Evolutionary conservation across 2,888 invertebrate genomes (phyloP).

Genomic region (Sphaerophoria rueppellii): DNA sequence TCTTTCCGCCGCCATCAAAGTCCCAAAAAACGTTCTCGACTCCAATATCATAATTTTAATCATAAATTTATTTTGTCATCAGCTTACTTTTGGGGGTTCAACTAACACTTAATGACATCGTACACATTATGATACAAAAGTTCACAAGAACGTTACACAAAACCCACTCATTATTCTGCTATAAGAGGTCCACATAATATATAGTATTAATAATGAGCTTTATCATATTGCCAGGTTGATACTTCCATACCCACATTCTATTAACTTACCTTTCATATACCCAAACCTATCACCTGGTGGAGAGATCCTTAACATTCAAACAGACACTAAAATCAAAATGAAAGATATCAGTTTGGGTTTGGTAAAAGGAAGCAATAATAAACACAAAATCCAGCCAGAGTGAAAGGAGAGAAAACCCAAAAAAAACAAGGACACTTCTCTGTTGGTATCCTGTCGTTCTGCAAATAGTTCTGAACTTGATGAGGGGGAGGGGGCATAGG

Average conservation of each 20-base stretch:
- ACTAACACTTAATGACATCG: background rate
- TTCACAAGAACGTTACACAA: background rate
- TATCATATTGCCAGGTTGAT: conserved; percentile 20
- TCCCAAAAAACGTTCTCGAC: background rate
- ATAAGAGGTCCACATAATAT: background rate
- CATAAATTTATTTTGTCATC: background rate
- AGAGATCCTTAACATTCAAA: background rate
- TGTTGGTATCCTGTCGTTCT: background rate
- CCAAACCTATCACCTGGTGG: conserved; percentile 35
- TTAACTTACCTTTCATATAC: conserved; percentile 29
- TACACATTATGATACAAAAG: background rate
- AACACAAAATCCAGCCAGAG: background rate
- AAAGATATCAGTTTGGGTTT: background rate
- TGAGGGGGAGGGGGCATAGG: conserved; percentile 38
- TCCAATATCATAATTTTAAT: background rate
- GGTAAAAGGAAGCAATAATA: background rate
- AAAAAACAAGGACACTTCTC: background rate
- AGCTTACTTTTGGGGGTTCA: background rate
- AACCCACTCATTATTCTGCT: conserved; percentile 2
- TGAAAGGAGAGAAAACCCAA: background rate
- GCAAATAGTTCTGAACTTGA: conserved; percentile 25
- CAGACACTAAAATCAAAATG: background rate
- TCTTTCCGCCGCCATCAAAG: background rate
- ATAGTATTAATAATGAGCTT: conserved; percentile 38
- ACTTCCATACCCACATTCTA: conserved; percentile 1